Base-by-base conservation (phyloP, 2,888 invertebrate genomes). In the Archaeoteleia sp. region DNA sequence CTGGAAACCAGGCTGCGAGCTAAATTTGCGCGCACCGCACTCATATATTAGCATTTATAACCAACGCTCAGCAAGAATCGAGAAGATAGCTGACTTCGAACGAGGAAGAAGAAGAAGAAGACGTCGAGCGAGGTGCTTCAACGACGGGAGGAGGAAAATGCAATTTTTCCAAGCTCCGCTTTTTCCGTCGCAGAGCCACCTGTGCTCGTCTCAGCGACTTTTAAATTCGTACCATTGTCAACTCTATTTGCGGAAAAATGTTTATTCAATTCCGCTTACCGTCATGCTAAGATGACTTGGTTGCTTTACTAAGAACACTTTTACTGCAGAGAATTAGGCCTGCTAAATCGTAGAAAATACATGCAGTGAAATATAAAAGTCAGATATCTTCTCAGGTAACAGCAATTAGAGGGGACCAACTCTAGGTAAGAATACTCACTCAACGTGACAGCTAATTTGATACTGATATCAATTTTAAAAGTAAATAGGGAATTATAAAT, bases 201-300 rank as follows among this genome's bases (percentile, higher is more conserved):
- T 80, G 78, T 73, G 77, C 78, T 76, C 75, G 73, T 75, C 77
- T 75, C 76, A 76, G 78, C 77, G 80, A 82, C 78, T 83, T 82
- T 82, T 76, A 81, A 82, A 83, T 83, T 82, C 80, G 74, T 76
- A 76, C 78, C 70, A 82, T 82, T 81, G 83, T 82, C 79, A 78
- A 73, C 70, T 77, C 74, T 80, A 78, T 81, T 81, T 77, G 78
- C 77, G 73, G 81, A 78, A 79, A 81, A 82, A 83, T 82, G 80
- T 84, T 84, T 83, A 84, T 83, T 83, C 84, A 79, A 82, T 84
- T 83, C 74, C 76, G 76, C 74, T 83, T 77, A 78, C 76, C 77
- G n/a, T 73, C 76, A 75, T 73, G 65, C 72, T 73, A 67, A 78
- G 75, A 80, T 82, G 82, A 81, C 79, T 77, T 75, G 77, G 49